Conservation (phyloP, 2,797 vertebrate genomes). For the Schizothorax lantsangensis region DNA sequence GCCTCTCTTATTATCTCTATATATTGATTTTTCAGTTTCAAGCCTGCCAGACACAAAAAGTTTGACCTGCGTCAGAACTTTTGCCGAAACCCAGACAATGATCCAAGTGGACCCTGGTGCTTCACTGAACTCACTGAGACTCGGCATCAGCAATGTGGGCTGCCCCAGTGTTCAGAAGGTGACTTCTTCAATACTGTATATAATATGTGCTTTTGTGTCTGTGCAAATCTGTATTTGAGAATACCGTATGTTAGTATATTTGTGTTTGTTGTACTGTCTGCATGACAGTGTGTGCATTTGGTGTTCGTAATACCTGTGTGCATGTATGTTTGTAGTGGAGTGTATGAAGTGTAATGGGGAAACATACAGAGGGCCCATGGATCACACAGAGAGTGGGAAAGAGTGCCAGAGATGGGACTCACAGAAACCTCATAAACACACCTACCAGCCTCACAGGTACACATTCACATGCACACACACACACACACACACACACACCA, state of each 20-base stretch:
- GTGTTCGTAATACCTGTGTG: constrained; percentile 22
- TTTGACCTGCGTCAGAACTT: constrained; percentile 95
- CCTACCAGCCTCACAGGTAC: constrained; percentile 89
- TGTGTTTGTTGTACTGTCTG: not conserved
- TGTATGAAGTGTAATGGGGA: constrained; percentile 95
- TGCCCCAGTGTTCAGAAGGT: constrained; percentile 92
- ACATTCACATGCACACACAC: constrained; percentile 65
- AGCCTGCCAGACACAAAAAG: constrained; percentile 77
- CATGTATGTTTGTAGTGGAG: constrained; percentile 80
- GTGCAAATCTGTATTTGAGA: not conserved
- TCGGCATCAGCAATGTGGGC: constrained; percentile 89
- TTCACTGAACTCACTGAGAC: constrained; percentile 91
- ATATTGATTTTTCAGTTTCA: constrained; percentile 49
- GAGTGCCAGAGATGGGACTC: constrained; percentile 97
- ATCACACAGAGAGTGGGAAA: constrained; percentile 91
- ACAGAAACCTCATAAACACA: constrained; percentile 88
- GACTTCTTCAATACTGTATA: not conserved
- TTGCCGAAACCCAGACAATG: constrained; percentile 94
- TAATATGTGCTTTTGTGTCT: not conserved
- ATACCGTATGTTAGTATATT: not conserved
- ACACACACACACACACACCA: constrained; percentile 83
- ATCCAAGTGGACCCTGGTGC: constrained; percentile 95
- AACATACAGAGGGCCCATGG: constrained; percentile 90
- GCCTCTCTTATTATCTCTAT: constrained; percentile 2
- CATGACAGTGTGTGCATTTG: constrained; percentile 9